Evolutionary conservation across 1,140 invertebrate genomes (phyloP).

Genomic region (Drosophila rufa): DNA sequence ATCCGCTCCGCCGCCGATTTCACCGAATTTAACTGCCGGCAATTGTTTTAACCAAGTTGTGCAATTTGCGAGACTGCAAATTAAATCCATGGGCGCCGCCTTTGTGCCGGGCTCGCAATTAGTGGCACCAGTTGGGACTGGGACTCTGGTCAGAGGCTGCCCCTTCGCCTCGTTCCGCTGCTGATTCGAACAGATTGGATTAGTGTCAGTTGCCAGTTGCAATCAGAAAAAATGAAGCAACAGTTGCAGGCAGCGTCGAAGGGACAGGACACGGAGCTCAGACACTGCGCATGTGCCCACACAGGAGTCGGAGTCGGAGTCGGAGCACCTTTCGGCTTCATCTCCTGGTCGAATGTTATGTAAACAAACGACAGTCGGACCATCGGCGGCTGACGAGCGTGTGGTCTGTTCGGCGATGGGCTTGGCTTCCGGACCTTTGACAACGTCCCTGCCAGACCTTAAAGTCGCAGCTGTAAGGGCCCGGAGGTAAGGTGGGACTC

Average conservation of each 20-base stretch:
- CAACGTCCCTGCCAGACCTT: conserved; percentile 19
- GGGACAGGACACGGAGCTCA: neutral
- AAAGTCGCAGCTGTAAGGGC: conserved; percentile 5
- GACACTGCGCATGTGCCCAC: conserved; percentile 57
- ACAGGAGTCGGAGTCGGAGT: neutral
- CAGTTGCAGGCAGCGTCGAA: conserved; percentile 25
- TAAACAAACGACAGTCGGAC: conserved; percentile 55
- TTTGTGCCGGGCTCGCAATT: conserved; percentile 40
- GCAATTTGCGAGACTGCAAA: conserved; percentile 61
- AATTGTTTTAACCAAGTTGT: conserved; percentile 57
- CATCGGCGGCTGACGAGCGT: conserved; percentile 20
- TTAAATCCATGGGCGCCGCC: conserved; percentile 44
- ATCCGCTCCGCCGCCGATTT: too few relatives aligned
- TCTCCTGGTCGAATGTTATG: conserved; percentile 42
- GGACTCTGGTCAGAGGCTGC: conserved; percentile 7
- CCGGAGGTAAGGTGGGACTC: neutral
- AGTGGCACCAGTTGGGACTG: conserved; percentile 38
- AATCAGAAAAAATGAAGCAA: conserved; percentile 53
- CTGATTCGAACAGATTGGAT: conserved; percentile 50
- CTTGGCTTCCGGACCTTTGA: conserved; percentile 46
- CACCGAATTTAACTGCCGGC: conserved; percentile 37
- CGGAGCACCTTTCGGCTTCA: conserved; percentile 11
- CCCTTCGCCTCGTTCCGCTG: conserved; percentile 21
- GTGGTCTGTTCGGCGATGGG: conserved; percentile 27
- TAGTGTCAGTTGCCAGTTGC: conserved; percentile 62